Evolutionary conservation across 2,888 invertebrate genomes (phyloP).

Genomic region (Brenthis daphne): DNA sequence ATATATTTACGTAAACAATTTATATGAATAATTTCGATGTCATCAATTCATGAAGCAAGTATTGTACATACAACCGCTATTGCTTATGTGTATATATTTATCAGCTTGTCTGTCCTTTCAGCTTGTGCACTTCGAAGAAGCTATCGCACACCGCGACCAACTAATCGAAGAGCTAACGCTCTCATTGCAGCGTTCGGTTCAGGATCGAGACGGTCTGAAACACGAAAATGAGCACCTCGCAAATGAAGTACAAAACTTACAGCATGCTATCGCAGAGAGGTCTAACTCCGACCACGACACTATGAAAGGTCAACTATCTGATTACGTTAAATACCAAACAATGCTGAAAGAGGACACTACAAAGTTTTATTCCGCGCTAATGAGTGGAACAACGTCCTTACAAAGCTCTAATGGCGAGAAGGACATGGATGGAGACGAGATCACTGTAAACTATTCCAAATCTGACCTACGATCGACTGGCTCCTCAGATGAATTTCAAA

Average conservation of each 20-base stretch:
- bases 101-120: conserved; percentile 77
- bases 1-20: conserved; percentile 1
- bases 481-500: conserved; percentile 65
- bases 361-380: conserved; percentile 70
- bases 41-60: conserved; percentile 14
- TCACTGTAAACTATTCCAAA: conserved; percentile 69
- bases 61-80: conserved; percentile 6
- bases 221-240: conserved; percentile 83
- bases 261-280: conserved; percentile 61
- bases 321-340: conserved; percentile 72
- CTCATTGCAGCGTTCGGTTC: conserved; percentile 86
- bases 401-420: conserved; percentile 73
- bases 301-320: conserved; percentile 70
- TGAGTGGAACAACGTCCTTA: conserved; percentile 67
- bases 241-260: conserved; percentile 80
- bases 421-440: conserved; percentile 77
- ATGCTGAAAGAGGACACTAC: conserved; percentile 72
- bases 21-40: neutral
- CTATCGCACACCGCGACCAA: conserved; percentile 86
- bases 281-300: conserved; percentile 67
- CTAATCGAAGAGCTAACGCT: conserved; percentile 87
- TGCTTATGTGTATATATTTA: conserved; percentile 37
- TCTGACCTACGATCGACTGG: conserved; percentile 67
- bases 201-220: conserved; percentile 83
- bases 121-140: conserved; percentile 88